phyloP scores from a whole-genome alignment of 2,113 vertebrate species.

The Burhinus oedicnemus region DNA sequence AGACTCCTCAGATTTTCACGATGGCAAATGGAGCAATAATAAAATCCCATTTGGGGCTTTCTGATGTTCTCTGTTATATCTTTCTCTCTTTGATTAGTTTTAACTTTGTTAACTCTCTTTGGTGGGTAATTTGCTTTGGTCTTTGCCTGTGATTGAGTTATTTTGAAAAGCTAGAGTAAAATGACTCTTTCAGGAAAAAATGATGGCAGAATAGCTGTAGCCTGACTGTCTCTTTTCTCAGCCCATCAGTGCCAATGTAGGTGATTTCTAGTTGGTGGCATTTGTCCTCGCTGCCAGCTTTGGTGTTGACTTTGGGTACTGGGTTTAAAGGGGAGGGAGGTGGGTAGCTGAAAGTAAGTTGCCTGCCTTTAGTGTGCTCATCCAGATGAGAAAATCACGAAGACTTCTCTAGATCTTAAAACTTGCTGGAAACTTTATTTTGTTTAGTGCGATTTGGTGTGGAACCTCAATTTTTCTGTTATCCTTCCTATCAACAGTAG shows the following conservation, averaged over 20 bases:
- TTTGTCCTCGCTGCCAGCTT: neutral
- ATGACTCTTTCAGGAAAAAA: neutral
- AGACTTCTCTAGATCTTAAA: neutral
- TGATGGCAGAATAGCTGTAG: neutral
- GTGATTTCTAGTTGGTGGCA: neutral
- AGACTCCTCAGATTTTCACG: neutral
- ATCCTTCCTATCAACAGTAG: neutral
- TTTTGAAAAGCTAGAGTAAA: neutral
- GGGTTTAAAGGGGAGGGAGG: neutral
- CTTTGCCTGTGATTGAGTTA: neutral
- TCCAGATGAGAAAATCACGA: neutral
- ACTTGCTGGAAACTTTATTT: neutral
- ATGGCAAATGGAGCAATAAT: neutral
- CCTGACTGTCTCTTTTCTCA: neutral
- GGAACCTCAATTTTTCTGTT: neutral
- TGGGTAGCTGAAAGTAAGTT: neutral
- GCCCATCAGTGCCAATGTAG: fast-evolving
- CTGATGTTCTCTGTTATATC: neutral
- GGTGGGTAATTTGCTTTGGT: neutral
- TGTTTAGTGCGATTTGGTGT: neutral
- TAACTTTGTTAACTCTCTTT: neutral
- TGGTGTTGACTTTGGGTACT: neutral
- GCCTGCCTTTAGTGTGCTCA: neutral
- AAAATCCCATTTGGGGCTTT: neutral
- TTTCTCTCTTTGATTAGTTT: neutral